Conservation (phyloP, 1,140 invertebrate genomes). For the Proctacanthus coquilletti region DNA sequence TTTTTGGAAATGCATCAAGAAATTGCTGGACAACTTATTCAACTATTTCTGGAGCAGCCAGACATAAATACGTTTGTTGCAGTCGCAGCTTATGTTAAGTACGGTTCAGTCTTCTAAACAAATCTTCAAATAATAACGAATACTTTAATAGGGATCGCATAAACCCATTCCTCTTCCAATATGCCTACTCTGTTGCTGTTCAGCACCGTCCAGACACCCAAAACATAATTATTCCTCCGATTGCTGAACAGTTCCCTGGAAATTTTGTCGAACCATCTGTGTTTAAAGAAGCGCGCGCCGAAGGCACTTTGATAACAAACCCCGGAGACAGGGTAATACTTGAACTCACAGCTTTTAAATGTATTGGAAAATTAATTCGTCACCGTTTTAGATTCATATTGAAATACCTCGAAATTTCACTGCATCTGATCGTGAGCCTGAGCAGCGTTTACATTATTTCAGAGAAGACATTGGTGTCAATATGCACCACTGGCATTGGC, state of each 20-base stretch:
- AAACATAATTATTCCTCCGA: slow-evolving; percentile 34
- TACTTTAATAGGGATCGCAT: slow-evolving; percentile 26
- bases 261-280: slow-evolving; percentile 37
- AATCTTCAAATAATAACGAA: slow-evolving; percentile 1
- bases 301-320: slow-evolving; percentile 23
- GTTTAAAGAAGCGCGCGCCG: slow-evolving; percentile 35
- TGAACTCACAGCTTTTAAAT: not conserved
- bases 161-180: slow-evolving; percentile 33
- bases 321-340: slow-evolving; percentile 13
- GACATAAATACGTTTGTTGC: slow-evolving; percentile 20
- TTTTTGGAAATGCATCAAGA: slow-evolving; percentile 38
- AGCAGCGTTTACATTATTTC: slow-evolving; percentile 49
- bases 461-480: slow-evolving; percentile 41
- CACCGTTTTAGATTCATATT: slow-evolving; percentile 30
- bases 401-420: slow-evolving; percentile 48
- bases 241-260: slow-evolving; percentile 38
- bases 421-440: slow-evolving; percentile 45
- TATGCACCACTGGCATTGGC: slow-evolving; percentile 61
- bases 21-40: slow-evolving; percentile 37
- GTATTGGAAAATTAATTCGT: not conserved
- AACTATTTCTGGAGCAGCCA: slow-evolving; percentile 30
- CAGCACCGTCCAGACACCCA: slow-evolving; percentile 34
- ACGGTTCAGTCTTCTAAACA: not conserved
- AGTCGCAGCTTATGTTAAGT: slow-evolving; percentile 21
- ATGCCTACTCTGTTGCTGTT: slow-evolving; percentile 25